Evolutionary conservation across 2,113 vertebrate species (phyloP), one percentile per base, ranked within the genome.

Genomic region (Oenanthe oenanthe): DNA sequence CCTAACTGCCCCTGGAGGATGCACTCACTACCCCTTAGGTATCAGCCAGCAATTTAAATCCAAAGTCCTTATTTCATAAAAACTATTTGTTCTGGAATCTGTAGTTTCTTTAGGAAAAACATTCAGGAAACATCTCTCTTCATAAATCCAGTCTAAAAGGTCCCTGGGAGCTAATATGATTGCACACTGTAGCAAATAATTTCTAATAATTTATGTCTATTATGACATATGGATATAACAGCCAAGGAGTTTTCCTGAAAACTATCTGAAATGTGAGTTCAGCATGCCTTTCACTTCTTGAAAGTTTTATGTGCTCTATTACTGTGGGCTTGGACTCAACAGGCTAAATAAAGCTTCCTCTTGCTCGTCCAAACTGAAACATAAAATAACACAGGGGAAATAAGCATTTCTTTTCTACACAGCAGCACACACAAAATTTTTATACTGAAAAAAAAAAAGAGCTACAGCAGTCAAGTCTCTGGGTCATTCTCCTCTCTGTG

Each of bases 121-220:
- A 5, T 67, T 80, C 36, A 74, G 61, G 80, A 95, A 91, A 71
- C 12, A 40, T 85, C 40, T 77, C 72, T 84, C 60, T 80, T 53
- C 80, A 84, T 87, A 93, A 96, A 95, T 91, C 25, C 48, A 84
- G 8, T 9, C 80, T 96, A 90, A 95, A 84, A 63, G 51, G 76
- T 95, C 83, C 92, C 92, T 63, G 36, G 43, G 68, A 92, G 43
- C 48, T 86, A 92, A 91, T 91, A 81, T 26, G 48, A 81, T 75
- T 85, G 76, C 32, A 75, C n/a, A 61, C 65, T 72, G 31, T 42
- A 82, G 70, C 57, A 89, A 95, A 95, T 92, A 42, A 81, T 89
- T 96, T 81, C 76, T 91, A 92, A 87, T 95, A 93, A 96, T 93
- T 95, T 83, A 92, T 77, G 76, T 74, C 89, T 78, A 78, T 29